Conservation (phyloP, 2,797 vertebrate species). For the Paratrypauchen microcephalus region DNA sequence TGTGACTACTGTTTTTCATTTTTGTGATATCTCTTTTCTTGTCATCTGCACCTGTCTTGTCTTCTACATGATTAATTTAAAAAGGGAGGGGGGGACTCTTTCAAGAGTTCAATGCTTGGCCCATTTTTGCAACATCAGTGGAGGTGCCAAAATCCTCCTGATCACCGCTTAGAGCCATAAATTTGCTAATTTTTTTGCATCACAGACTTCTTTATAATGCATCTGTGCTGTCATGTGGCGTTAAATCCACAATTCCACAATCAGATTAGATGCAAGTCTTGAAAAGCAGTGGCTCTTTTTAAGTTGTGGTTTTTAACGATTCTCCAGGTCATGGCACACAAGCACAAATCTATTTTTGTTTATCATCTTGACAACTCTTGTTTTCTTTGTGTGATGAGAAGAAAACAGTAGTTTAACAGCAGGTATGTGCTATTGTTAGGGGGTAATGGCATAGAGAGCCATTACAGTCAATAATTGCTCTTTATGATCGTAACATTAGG, state of each 20-base stretch:
- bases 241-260: not conserved
- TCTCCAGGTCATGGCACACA: not conserved
- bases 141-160: conserved; percentile 22
- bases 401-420: not conserved
- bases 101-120: conserved; percentile 34
- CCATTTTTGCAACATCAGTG: conserved; percentile 22
- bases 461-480: conserved; percentile 21
- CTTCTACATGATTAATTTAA: too few species aligned
- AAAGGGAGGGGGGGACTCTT: not conserved
- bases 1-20: too few species aligned
- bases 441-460: conserved; percentile 13
- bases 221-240: conserved; percentile 9
- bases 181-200: conserved; percentile 29
- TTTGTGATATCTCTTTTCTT: too few species aligned
- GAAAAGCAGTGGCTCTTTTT: conserved; percentile 14
- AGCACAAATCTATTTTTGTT: not conserved
- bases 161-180: conserved; percentile 30
- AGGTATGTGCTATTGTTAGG: conserved; percentile 19
- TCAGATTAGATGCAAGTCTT: conserved; percentile 16
- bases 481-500: conserved; percentile 16
- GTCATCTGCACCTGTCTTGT: too few species aligned
- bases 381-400: not conserved
- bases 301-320: not conserved
- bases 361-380: not conserved
- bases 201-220: conserved; percentile 14